These are phyloP conservation scores for Zaprionus taronus DNA, from an alignment of 1,140 invertebrate genomes.

Conservation along the genomic window DNA sequence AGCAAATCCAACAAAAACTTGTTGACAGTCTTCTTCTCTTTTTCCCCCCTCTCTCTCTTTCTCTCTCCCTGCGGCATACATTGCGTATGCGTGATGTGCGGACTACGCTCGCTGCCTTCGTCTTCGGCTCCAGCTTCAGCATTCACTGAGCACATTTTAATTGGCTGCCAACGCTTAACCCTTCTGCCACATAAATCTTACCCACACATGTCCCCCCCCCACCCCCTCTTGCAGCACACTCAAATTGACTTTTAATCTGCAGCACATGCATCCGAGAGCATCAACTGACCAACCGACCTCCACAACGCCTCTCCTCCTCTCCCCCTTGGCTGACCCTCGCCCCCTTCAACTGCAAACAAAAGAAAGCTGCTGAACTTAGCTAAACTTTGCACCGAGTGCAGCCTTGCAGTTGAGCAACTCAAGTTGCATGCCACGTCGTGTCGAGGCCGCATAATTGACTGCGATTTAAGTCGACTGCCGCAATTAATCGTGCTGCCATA, in stretches of 20 bases:
- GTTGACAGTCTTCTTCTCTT: background rate
- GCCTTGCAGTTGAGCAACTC: background rate
- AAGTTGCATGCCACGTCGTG: slow-evolving; percentile 6
- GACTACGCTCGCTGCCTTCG: slow-evolving; percentile 49
- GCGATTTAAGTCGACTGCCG: background rate
- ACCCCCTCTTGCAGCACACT: slow-evolving; percentile 21
- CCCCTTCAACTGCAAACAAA: background rate
- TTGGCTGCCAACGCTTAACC: slow-evolving; percentile 65
- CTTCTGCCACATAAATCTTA: slow-evolving; percentile 65
- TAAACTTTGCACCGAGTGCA: slow-evolving; percentile 5
- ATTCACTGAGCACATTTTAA: slow-evolving; percentile 77
- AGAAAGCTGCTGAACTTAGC: slow-evolving; percentile 20
- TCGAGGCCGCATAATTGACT: background rate
- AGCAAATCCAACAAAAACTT: slow-evolving; percentile 4
- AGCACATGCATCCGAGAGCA: slow-evolving; percentile 56
- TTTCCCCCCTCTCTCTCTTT: too few relatives aligned
- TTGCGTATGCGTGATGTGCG: slow-evolving; percentile 75
- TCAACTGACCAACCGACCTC: slow-evolving; percentile 57
- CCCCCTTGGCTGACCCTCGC: background rate
- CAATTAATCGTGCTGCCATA: background rate
- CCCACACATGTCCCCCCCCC: slow-evolving; percentile 33
- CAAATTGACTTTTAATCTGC: slow-evolving; percentile 79
- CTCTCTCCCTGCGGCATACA: slow-evolving; percentile 36
- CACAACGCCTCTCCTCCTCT: background rate
- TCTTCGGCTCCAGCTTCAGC: slow-evolving; percentile 43